Conservation (phyloP, 2,888 invertebrate species). For the Euzophera pinguis region DNA sequence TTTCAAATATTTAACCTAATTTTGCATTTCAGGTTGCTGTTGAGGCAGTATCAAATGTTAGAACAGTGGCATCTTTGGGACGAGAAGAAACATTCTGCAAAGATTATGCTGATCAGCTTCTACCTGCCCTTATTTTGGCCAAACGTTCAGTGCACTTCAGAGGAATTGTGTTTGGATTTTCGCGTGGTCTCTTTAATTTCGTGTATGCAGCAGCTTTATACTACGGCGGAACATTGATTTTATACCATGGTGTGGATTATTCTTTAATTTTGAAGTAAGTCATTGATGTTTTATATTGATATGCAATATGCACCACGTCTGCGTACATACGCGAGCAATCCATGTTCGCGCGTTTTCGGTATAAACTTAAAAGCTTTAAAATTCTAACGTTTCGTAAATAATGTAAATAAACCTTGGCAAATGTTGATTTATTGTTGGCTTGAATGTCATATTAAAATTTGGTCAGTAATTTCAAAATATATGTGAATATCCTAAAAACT, state of each 20-base stretch:
- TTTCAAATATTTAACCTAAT: too few species aligned
- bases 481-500: too few species aligned
- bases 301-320: too few species aligned
- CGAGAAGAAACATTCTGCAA: conserved; percentile 84
- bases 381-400: too few species aligned
- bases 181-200: conserved; percentile 85
- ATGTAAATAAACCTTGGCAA: too few species aligned
- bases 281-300: not conserved
- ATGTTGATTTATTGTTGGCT: too few species aligned
- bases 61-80: conserved; percentile 87
- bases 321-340: too few species aligned
- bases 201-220: conserved; percentile 85
- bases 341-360: too few species aligned
- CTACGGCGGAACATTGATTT: conserved; percentile 85
- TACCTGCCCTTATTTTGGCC: conserved; percentile 79
- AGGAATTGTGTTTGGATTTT: conserved; percentile 84
- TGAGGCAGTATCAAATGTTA: conserved; percentile 87
- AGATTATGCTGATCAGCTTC: conserved; percentile 81
- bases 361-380: too few species aligned
- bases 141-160: conserved; percentile 82
- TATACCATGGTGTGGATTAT: conserved; percentile 77
- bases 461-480: too few species aligned
- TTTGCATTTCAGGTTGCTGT: conserved; percentile 80
- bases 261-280: conserved; percentile 85
- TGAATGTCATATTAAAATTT: too few species aligned